Evolutionary conservation across 2,797 vertebrate species (phyloP), one percentile per base, ranked within the genome.

Genomic region (Pangasius mekongensis): DNA sequence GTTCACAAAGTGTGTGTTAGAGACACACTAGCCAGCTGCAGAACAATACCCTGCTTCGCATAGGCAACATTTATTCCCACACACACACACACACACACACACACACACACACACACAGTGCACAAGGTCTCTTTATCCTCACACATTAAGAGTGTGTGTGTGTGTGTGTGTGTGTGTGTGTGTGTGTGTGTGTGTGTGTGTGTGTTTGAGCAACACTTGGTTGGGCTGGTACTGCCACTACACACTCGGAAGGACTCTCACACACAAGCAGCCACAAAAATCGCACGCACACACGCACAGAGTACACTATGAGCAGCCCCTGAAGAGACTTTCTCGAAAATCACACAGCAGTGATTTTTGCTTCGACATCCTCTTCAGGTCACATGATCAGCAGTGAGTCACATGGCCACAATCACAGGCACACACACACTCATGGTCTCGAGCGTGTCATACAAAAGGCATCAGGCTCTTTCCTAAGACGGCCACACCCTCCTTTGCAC

Each of bases 71-170:
- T 90, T 90, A 90, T 88, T 81, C 67, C 11, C n/a, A 52, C 78
- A 36, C 78, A 80, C 78, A 56, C 76, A 54, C 88, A 84, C 88
- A 81, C 88, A 86, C 86, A 49, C 86, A 67, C 86, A 64, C 85
- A 76, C 66, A 66, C 36, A 74, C 49, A 81, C 90, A 87, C 86
- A 88, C 89, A 88, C 71, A 64, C 64, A 83, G 49, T 30, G 88
- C 90, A 76, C 91, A 92, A 87, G 52, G 87, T 90, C 90, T 85
- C 91, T 91, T 91, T 91, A 91, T 91, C 83, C 86, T 88, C 87
- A 73, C 77, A 87, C 80, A 88, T 83, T 81, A 67, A 82, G 36
- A 2, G 73, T 88, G 89, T 87, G 86, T 86, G 90, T 81, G 49
- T 74, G 43, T 43, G 43, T 6, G 43, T 6, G 67, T 36, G 49